These are phyloP conservation scores for Anguilla marmorata DNA, from an alignment of 2,797 vertebrate genomes.

Conservation along the genomic window DNA sequence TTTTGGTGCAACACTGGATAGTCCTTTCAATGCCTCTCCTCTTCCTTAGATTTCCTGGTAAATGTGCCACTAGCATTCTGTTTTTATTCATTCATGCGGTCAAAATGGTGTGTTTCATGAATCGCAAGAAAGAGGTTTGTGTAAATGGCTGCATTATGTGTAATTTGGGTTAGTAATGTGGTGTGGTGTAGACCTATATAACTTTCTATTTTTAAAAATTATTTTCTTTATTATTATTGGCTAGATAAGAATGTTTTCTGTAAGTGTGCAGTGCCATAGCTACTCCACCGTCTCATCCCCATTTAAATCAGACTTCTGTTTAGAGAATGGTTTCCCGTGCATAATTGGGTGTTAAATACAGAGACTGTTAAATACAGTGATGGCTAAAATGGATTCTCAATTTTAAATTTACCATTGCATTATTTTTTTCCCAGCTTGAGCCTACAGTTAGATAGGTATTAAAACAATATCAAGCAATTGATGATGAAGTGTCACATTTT, in stretches of 20 bases:
- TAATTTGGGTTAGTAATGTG: neutral
- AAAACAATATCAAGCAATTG: neutral
- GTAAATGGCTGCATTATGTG: neutral
- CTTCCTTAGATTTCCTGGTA: neutral
- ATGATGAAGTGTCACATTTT: no score
- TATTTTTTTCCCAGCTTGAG: neutral
- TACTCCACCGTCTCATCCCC: neutral
- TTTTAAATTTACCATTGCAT: neutral
- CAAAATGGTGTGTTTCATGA: neutral
- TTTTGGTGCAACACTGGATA: no score
- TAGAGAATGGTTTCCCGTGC: neutral
- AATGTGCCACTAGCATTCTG: neutral
- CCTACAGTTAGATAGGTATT: neutral
- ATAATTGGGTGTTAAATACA: neutral
- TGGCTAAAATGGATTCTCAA: neutral
- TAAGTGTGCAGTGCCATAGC: neutral
- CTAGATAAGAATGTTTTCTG: neutral
- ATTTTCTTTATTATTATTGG: neutral
- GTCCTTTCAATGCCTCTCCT: neutral
- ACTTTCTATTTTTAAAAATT: neutral
- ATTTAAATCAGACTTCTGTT: neutral
- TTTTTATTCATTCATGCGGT: neutral
- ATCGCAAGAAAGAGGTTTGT: neutral
- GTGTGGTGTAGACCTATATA: neutral
- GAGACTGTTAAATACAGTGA: neutral